Percentiles rank a stretch among this genome's conserved stretches.
Conservation (phyloP, 2,113 vertebrate genomes). For the Leptodactylus fuscus region DNA sequence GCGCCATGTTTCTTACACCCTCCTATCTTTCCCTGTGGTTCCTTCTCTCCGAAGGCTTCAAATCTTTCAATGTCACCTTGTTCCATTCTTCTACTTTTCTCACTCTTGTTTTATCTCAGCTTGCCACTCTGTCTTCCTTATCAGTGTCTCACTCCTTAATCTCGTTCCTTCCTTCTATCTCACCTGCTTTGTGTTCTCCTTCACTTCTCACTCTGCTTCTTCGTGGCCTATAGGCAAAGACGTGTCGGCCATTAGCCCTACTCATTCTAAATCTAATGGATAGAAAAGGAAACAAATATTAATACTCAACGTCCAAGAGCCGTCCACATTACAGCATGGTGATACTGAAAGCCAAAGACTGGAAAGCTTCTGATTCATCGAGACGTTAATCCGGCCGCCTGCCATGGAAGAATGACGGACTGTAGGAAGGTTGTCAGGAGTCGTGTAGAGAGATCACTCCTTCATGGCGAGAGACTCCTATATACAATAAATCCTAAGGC, state of each 20-base stretch:
- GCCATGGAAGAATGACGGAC: background rate
- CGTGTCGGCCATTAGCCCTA: background rate
- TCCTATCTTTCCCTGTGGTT: conserved; percentile 12
- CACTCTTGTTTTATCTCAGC: conserved; percentile 41
- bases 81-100: conserved; percentile 44
- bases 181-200: conserved; percentile 25
- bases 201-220: conserved; percentile 10
- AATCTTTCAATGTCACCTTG: conserved; percentile 54
- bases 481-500: background rate
- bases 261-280: background rate
- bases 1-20: conserved; percentile 1
- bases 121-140: conserved; percentile 51
- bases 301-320: background rate
- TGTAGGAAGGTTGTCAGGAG: background rate
- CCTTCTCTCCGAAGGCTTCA: conserved; percentile 11
- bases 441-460: background rate
- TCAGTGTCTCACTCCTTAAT: conserved; percentile 49
- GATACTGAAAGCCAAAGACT: too few species aligned
- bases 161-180: conserved; percentile 19
- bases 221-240: background rate
- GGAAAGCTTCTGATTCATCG: too few species aligned
- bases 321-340: background rate
- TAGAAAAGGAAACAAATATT: background rate
- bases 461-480: background rate
- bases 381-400: background rate